phyloP scores from a whole-genome alignment of 2,888 invertebrate genomes.

The Drosophila aldrichi region DNA sequence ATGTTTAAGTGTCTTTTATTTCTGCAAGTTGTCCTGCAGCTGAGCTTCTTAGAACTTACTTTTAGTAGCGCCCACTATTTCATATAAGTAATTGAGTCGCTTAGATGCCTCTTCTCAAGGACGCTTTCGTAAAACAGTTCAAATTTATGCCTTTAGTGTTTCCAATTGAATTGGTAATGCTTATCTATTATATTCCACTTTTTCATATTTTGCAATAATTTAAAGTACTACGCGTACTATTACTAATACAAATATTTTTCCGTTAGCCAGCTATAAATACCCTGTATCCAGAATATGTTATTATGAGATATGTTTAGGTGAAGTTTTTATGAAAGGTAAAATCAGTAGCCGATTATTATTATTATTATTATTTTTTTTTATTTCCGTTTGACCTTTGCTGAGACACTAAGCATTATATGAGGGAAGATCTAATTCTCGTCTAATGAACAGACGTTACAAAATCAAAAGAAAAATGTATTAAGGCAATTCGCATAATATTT shows the following conservation, averaged over 20 bases:
- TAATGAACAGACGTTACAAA: neutral
- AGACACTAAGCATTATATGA: neutral
- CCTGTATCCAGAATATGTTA: neutral
- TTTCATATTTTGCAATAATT: neutral
- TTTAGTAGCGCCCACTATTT: too few species aligned
- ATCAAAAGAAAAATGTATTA: neutral
- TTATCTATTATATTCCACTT: neutral
- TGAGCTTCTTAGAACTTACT: too few species aligned
- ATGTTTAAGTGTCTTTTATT: too few species aligned
- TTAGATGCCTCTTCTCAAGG: too few species aligned
- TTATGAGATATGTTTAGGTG: neutral
- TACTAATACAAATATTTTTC: neutral
- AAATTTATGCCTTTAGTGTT: neutral
- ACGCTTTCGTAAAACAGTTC: too few species aligned
- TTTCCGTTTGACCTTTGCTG: neutral
- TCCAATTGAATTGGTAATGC: neutral
- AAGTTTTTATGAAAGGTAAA: neutral
- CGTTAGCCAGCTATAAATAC: neutral
- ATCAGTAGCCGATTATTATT: too few species aligned
- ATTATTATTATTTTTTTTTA: too few species aligned
- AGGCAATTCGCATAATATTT: neutral
- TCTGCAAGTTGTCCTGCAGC: too few species aligned
- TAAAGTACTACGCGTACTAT: neutral
- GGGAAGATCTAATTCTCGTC: too few species aligned
- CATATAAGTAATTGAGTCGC: too few species aligned